Conservation (phyloP, 2,797 vertebrate genomes). For the Onychomys torridus region DNA sequence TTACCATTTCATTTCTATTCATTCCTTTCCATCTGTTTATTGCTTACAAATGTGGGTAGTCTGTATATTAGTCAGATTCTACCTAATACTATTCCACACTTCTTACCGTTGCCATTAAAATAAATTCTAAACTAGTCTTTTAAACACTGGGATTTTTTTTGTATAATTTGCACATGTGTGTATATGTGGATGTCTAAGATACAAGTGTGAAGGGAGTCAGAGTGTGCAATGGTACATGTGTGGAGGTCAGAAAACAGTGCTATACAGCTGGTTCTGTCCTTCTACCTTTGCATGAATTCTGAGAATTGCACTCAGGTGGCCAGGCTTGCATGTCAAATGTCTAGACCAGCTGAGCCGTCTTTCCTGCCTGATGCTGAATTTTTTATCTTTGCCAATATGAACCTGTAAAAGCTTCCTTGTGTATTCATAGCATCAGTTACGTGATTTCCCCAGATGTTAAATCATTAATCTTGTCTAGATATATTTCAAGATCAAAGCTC, state of each 20-base stretch:
- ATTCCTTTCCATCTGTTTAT: constrained; percentile 24
- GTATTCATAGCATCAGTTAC: constrained; percentile 40
- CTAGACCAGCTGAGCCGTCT: not conserved
- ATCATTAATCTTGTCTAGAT: constrained; percentile 54
- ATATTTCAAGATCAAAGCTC: constrained; percentile 53
- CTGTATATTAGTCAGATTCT: constrained; percentile 34
- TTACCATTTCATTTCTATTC: constrained; percentile 63
- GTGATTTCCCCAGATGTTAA: constrained; percentile 29
- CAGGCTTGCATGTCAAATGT: not conserved
- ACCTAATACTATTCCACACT: not conserved
- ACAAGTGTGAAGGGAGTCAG: not conserved
- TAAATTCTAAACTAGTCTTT: constrained; percentile 62
- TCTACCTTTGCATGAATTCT: not conserved
- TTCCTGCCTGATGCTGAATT: not conserved
- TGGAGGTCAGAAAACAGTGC: not conserved
- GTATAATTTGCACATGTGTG: not conserved
- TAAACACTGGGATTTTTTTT: not conserved
- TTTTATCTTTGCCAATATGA: not conserved
- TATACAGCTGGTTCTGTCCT: not conserved
- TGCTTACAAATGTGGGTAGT: not conserved
- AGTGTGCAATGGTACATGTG: not conserved
- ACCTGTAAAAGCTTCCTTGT: constrained; percentile 25
- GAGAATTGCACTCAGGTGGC: not conserved
- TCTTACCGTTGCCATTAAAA: not conserved
- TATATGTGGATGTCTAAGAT: not conserved